Percentiles rank a stretch among this genome's conserved stretches.
Evolutionary conservation across 2,113 vertebrate genomes (phyloP).

Genomic region (Puffinus mauretanicus): DNA sequence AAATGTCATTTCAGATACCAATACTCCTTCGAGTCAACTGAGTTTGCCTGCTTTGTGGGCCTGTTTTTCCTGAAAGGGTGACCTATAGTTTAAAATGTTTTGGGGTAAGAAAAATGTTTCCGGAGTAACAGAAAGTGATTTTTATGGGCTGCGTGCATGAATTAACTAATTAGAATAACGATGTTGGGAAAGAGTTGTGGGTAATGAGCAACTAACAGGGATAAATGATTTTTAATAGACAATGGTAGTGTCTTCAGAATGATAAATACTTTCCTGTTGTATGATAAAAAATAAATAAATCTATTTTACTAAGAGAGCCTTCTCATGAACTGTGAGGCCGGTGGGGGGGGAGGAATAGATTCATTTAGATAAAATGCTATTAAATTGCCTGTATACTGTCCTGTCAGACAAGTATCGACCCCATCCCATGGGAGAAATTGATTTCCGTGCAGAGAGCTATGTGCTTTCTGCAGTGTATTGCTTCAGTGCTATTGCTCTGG

Average conservation of each 20-base stretch:
- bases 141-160: neutral
- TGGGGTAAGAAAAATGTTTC: neutral
- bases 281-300: slow-evolving; percentile 26
- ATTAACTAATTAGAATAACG: neutral
- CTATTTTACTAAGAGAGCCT: slow-evolving; percentile 10
- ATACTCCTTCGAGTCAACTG: neutral
- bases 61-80: neutral
- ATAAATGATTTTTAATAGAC: slow-evolving; percentile 32
- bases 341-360: neutral
- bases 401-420: slow-evolving; percentile 64
- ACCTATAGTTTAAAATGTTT: neutral
- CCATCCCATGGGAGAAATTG: slow-evolving; percentile 47
- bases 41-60: neutral
- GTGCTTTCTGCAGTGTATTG: slow-evolving; percentile 16
- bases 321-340: neutral
- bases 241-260: neutral
- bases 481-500: slow-evolving; percentile 3
- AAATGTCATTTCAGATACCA: neutral
- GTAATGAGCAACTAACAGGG: neutral
- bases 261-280: neutral
- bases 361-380: slow-evolving; percentile 65
- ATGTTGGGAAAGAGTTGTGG: neutral
- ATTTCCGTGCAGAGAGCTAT: slow-evolving; percentile 37
- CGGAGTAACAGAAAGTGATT: neutral
- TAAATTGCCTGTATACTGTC: slow-evolving; percentile 58